A percentile compares a stretch with the other conserved stretches of the same genome.
Evolutionary conservation across 2,113 vertebrate species (phyloP).

Genomic region (Colistium nudipinnis): DNA sequence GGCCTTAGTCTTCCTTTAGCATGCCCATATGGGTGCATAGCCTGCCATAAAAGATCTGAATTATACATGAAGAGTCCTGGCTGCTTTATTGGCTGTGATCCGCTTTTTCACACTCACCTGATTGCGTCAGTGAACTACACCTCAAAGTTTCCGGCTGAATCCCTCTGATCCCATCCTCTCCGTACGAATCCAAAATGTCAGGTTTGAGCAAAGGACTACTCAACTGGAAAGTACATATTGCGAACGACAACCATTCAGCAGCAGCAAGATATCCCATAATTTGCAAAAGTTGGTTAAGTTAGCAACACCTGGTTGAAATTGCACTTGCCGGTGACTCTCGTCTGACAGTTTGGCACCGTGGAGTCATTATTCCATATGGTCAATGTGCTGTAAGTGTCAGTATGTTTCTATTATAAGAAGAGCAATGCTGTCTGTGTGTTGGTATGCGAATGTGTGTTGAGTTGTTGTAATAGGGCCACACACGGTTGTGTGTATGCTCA

Average conservation of each 20-base stretch:
- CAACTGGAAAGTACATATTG: slow-evolving; percentile 55
- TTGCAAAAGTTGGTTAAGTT: slow-evolving; percentile 70
- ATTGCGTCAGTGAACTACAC: slow-evolving; percentile 58
- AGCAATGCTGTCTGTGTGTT: slow-evolving; percentile 73
- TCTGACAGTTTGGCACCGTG: slow-evolving; percentile 72
- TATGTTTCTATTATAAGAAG: slow-evolving; percentile 74
- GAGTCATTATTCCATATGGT: slow-evolving; percentile 80
- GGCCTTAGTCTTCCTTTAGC: slow-evolving; percentile 78
- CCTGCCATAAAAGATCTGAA: slow-evolving; percentile 83
- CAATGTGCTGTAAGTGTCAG: slow-evolving; percentile 75
- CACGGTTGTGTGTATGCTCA: slow-evolving; percentile 77
- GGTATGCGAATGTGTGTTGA: slow-evolving; percentile 71
- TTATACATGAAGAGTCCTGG: slow-evolving; percentile 82
- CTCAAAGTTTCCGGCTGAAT: slow-evolving; percentile 44
- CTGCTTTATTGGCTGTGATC: slow-evolving; percentile 83
- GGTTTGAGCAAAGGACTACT: slow-evolving; percentile 39
- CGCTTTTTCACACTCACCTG: slow-evolving; percentile 73
- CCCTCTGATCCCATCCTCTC: slow-evolving; percentile 21
- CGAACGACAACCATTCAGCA: slow-evolving; percentile 59
- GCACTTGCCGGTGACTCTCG: slow-evolving; percentile 55
- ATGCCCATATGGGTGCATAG: slow-evolving; percentile 76
- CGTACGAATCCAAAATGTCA: slow-evolving; percentile 5
- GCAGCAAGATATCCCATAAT: slow-evolving; percentile 57
- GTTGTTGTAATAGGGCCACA: slow-evolving; percentile 82
- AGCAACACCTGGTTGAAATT: slow-evolving; percentile 65